These are phyloP conservation scores for Rhopilema esculentum DNA, from an alignment of 30 jellyfish, hydroid and myxozoan species.

Conservation along the genomic window DNA sequence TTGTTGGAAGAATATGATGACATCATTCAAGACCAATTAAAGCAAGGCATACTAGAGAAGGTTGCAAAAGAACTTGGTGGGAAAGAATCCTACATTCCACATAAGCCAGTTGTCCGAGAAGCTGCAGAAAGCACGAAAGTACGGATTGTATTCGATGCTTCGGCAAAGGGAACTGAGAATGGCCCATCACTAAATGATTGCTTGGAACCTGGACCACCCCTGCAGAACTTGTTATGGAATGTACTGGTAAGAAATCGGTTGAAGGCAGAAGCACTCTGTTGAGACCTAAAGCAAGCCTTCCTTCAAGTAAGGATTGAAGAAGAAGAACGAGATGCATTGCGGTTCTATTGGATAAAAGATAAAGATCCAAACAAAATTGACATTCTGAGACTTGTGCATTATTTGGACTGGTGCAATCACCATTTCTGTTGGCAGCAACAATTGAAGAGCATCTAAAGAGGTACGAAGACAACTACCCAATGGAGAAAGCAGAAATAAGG, in stretches of 20 bases:
- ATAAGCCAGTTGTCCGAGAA: slow-evolving; percentile 58
- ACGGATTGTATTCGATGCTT: slow-evolving; percentile 55
- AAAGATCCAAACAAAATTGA: slow-evolving; percentile 33
- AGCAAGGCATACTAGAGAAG: slow-evolving; percentile 48
- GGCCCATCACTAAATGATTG: slow-evolving; percentile 61
- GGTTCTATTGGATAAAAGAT: slow-evolving; percentile 32
- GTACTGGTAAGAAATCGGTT: slow-evolving; percentile 43
- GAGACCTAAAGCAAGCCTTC: slow-evolving; percentile 73
- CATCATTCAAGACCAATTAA: slow-evolving; percentile 45
- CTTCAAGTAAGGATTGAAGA: slow-evolving; percentile 43
- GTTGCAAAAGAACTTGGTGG: slow-evolving; percentile 25
- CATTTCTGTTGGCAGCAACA: slow-evolving; percentile 69
- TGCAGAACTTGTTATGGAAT: slow-evolving; percentile 45
- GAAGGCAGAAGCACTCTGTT: slow-evolving; percentile 33
- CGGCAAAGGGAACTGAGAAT: slow-evolving; percentile 49
- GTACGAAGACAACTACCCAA: slow-evolving; percentile 26
- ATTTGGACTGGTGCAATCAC: slow-evolving; percentile 74
- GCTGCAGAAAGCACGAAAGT: slow-evolving; percentile 63
- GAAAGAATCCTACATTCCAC: slow-evolving; percentile 62
- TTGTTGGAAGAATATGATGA: slow-evolving; percentile 51
- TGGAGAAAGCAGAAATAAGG: slow-evolving; percentile 34
- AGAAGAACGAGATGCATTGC: slow-evolving; percentile 46
- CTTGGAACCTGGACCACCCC: slow-evolving; percentile 68
- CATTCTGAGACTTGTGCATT: slow-evolving; percentile 45
- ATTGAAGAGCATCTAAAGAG: slow-evolving; percentile 48